A percentile compares a stretch with the other conserved stretches of the same genome.
These are phyloP conservation scores for Eupelmus urozonus DNA, from an alignment of 2,888 invertebrate species.

Conservation along the genomic window DNA sequence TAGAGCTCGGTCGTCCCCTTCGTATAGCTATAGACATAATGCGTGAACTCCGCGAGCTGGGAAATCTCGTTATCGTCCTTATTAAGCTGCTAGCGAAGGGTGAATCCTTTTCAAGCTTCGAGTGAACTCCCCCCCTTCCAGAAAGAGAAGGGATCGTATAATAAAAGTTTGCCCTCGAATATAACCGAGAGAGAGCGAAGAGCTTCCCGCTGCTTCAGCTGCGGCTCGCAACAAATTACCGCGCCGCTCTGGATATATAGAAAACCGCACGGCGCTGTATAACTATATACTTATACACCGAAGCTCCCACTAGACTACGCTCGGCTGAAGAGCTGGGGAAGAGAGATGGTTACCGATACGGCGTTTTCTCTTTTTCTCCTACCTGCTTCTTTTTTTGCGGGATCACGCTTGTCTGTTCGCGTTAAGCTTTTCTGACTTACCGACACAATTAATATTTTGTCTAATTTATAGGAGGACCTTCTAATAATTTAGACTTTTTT, in stretches of 20 bases:
- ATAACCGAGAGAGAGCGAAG: constrained; percentile 10
- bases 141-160: constrained; percentile 35
- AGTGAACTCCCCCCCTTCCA: constrained; percentile 31
- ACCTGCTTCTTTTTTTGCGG: not conserved
- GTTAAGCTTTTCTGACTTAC: too few species aligned
- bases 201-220: constrained; percentile 26
- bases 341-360: constrained; percentile 27
- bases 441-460: too few species aligned
- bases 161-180: constrained; percentile 53
- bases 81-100: constrained; percentile 64
- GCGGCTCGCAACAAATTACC: constrained; percentile 53
- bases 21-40: constrained; percentile 51
- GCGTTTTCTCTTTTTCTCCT: constrained; percentile 16
- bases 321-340: not conserved
- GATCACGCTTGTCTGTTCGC: not conserved
- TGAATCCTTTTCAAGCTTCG: constrained; percentile 57
- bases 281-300: not conserved
- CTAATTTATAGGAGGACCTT: too few species aligned
- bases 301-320: not conserved
- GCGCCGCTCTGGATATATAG: constrained; percentile 24
- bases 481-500: too few species aligned
- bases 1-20: not conserved
- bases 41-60: constrained; percentile 57
- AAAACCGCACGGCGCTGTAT: constrained; percentile 34
- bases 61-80: constrained; percentile 71